Evolutionary conservation across 2,797 vertebrate species (phyloP).

Genomic region (Enteromius radiatus): DNA sequence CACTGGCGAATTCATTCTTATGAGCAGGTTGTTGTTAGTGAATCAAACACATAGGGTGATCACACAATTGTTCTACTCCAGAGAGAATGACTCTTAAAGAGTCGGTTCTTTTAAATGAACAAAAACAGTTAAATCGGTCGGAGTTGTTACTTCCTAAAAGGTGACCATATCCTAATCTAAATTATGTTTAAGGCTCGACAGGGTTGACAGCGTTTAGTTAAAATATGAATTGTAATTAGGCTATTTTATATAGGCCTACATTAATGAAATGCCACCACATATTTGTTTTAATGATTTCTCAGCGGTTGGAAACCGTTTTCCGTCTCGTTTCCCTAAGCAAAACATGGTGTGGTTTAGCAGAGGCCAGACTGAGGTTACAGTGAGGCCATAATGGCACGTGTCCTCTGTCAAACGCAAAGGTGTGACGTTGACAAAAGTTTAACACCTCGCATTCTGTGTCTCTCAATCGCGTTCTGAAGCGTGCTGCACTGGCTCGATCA

Average conservation of each 20-base stretch:
- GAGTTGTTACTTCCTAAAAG: not conserved
- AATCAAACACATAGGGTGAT: too few species aligned
- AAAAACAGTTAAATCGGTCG: not conserved
- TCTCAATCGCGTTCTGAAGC: conserved; percentile 13
- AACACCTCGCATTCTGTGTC: conserved; percentile 55
- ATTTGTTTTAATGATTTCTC: not conserved
- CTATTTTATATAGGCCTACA: not conserved
- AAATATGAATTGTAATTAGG: not conserved
- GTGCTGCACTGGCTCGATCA: conserved; percentile 9
- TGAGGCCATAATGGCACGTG: conserved; percentile 52
- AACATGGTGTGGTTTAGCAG: too few species aligned
- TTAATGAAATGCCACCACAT: not conserved
- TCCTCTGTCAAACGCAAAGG: conserved; percentile 45
- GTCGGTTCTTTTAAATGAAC: not conserved
- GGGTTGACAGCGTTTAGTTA: not conserved
- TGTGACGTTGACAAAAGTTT: conserved; percentile 42
- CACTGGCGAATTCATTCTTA: not conserved
- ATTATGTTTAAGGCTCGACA: not conserved
- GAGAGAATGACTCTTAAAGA: not conserved
- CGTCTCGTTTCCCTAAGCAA: not conserved
- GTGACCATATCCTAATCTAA: not conserved
- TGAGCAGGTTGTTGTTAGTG: too few species aligned
- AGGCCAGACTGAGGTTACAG: conserved; percentile 11
- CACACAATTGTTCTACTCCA: too few species aligned
- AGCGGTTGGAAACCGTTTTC: not conserved